Evolutionary conservation across 2,797 vertebrate species (phyloP), one percentile per base, ranked within the genome.

Genomic region (Semaprochilodus insignis): DNA sequence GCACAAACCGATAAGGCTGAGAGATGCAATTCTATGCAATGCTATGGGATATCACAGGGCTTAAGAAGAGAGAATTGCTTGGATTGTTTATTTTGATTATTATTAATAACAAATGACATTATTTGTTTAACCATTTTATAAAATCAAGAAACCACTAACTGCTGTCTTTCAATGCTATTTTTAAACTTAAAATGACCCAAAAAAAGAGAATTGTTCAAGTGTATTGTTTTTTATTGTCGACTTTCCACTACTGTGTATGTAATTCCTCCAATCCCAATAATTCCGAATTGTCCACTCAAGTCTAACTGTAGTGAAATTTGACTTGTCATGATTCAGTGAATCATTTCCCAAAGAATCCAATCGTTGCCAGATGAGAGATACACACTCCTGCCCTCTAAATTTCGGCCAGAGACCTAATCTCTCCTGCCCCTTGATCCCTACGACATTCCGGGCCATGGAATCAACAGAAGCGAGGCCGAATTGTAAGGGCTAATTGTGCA

Each of bases 401-500:
- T 78, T 81, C 70, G 77, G 69, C 77, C 69, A 59, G 80, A 83
- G 80, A 71, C 70, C 40, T 85, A 82, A 82, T 85, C 76, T 72
- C 59, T 79, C 70, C 69, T 54, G 25, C 7, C 34, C 16, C 31
- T 62, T 84, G 79, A 75, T 84, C 80, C 74, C 71, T 25, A 27
- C 13, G 69, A 66, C 71, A 77, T 85, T 88, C 87, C 44, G 1
- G 84, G 83, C 87, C 74, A 67, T 74, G 75, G 74, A 87, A 84
- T 81, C 78, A 77, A 80, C 57, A 77, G 82, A 82, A 83, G 80
- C 77, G 40, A 25, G 67, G 67, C 81, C 44, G 48, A 74, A 80
- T 81, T 85, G 81, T 82, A 51, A 88, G 80, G 81, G 48, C 81
- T 84, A 89, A 88, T 88, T 88, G 74, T 74, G 80, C 81, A 83